A percentile compares a stretch with the other conserved stretches of the same genome.
Conservation (phyloP, 2,888 invertebrate species). For the Tiliacea aurago region DNA sequence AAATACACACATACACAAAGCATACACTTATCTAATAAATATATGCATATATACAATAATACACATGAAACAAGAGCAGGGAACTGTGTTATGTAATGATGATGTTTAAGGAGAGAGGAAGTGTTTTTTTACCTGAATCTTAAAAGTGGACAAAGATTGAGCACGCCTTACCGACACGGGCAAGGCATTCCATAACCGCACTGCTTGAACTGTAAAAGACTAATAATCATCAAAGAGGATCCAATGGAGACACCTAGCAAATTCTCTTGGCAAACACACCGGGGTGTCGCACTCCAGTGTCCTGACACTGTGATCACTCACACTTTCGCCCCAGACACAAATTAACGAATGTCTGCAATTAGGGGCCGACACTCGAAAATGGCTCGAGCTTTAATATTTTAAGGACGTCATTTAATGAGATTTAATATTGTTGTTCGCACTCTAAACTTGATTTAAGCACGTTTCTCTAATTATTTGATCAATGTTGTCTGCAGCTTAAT, state of each 20-base stretch:
- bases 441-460: constrained; percentile 59
- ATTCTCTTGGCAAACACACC: constrained; percentile 52
- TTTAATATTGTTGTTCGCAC: constrained; percentile 65
- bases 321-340: constrained; percentile 75
- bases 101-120: too few relatives aligned
- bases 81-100: too few relatives aligned
- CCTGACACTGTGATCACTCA: constrained; percentile 71
- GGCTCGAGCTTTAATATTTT: constrained; percentile 70
- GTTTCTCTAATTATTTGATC: constrained; percentile 63
- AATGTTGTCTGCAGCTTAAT: constrained; percentile 22
- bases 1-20: too few relatives aligned
- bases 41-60: too few relatives aligned
- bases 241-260: constrained; percentile 37
- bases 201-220: too few relatives aligned
- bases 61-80: too few relatives aligned
- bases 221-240: constrained; percentile 56
- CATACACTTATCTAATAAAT: too few relatives aligned
- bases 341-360: constrained; percentile 75
- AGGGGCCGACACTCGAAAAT: constrained; percentile 77
- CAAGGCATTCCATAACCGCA: too few relatives aligned
- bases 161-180: too few relatives aligned
- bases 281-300: constrained; percentile 55
- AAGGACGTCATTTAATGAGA: constrained; percentile 68
- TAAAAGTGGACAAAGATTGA: too few relatives aligned
- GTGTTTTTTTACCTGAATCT: too few relatives aligned